phyloP scores from a whole-genome alignment of 2,113 vertebrate species.

The Clarias batrachus region DNA sequence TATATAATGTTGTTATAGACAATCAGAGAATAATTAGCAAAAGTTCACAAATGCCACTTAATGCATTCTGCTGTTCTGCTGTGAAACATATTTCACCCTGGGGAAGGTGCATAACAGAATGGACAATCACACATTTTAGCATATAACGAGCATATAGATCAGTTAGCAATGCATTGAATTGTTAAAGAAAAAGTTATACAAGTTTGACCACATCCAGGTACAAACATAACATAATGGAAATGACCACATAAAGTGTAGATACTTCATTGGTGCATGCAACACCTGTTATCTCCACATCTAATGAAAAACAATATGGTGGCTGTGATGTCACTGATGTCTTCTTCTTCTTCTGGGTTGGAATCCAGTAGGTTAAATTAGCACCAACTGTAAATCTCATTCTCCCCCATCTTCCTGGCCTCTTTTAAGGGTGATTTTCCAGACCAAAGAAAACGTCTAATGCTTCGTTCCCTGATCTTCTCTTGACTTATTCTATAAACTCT shows the following conservation, averaged over 20 bases:
- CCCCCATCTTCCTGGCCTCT: too few species aligned
- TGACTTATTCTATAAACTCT: too few species aligned
- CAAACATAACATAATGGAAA: neutral
- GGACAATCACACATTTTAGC: neutral
- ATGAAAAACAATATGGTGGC: neutral
- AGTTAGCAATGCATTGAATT: neutral
- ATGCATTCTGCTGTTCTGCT: too few species aligned
- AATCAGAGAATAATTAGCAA: too few species aligned
- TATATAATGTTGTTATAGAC: too few species aligned
- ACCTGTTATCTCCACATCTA: neutral
- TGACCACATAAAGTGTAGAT: neutral
- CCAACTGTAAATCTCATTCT: too few species aligned
- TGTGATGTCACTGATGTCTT: neutral
- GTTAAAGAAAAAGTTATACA: neutral
- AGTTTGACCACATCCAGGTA: neutral
- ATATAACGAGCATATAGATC: neutral
- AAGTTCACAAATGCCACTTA: too few species aligned
- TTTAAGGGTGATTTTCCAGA: too few species aligned
- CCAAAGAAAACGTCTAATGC: too few species aligned
- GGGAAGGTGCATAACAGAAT: neutral
- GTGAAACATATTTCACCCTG: neutral
- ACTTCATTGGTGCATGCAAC: neutral
- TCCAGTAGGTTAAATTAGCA: too few species aligned
- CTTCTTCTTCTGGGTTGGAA: too few species aligned
- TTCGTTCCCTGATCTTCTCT: too few species aligned